Conservation (phyloP, 2,888 invertebrate genomes). For the Clepsis dumicolana region DNA sequence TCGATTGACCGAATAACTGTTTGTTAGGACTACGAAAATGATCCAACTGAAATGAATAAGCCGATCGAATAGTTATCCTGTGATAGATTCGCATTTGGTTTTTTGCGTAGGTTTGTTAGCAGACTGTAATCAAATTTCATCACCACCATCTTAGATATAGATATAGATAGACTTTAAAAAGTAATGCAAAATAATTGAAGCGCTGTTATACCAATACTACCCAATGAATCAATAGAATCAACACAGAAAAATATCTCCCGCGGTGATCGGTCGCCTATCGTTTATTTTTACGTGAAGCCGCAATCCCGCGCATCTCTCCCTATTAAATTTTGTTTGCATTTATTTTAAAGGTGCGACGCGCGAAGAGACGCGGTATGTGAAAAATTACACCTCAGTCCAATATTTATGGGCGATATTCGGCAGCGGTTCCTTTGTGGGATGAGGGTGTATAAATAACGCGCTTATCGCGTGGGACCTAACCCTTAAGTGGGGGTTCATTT, state of each 20-base stretch:
- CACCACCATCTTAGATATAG: no score
- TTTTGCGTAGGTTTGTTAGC: neutral
- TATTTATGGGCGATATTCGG: slow-evolving; percentile 87
- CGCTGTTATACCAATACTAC: slow-evolving; percentile 1
- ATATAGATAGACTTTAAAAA: neutral
- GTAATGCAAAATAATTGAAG: slow-evolving; percentile 5
- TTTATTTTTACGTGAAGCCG: slow-evolving; percentile 85
- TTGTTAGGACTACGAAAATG: neutral
- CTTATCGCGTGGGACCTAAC: slow-evolving; percentile 86
- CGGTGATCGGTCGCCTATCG: slow-evolving; percentile 76
- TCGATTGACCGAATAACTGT: slow-evolving; percentile 10
- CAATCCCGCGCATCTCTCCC: slow-evolving; percentile 86
- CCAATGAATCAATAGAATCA: slow-evolving; percentile 49
- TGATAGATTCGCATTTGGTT: neutral
- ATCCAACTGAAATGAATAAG: neutral
- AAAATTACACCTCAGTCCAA: slow-evolving; percentile 86
- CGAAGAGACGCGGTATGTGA: slow-evolving; percentile 85
- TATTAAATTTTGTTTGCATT: slow-evolving; percentile 87
- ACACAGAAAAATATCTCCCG: slow-evolving; percentile 60
- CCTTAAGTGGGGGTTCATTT: slow-evolving; percentile 84
- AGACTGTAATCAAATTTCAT: no score
- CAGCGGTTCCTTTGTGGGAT: slow-evolving; percentile 85
- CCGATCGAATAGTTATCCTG: neutral
- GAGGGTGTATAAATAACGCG: slow-evolving; percentile 86
- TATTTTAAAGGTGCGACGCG: slow-evolving; percentile 86